A percentile compares a stretch with the other conserved stretches of the same genome.
These are phyloP conservation scores for Spheniscus mendiculus DNA, from an alignment of 2,113 vertebrate species.

Conservation along the genomic window DNA sequence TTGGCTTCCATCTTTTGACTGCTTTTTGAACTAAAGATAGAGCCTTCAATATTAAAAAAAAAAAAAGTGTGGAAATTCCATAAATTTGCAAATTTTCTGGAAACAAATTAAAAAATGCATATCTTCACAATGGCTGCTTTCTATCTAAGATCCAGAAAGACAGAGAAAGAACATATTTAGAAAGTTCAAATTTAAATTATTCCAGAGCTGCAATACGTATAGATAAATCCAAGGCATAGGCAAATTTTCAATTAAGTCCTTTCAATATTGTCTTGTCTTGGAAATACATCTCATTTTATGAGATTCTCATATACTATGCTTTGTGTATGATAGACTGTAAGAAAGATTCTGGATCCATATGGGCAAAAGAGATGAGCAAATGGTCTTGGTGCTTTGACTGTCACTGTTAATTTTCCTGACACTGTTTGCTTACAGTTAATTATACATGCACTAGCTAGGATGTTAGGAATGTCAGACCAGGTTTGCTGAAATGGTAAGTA, in stretches of 20 bases:
- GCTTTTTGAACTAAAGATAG: background rate
- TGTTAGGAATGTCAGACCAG: background rate
- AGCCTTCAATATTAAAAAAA: background rate
- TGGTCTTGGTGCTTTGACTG: background rate
- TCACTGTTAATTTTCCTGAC: conserved; percentile 36
- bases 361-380: background rate
- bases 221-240: background rate
- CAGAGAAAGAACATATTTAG: background rate
- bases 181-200: background rate
- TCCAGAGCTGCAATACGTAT: background rate
- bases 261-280: background rate
- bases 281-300: background rate
- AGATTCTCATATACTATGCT: background rate
- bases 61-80: background rate
- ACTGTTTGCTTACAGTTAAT: conserved; percentile 1
- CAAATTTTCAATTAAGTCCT: background rate
- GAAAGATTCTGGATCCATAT: background rate
- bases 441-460: background rate
- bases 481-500: conserved; percentile 17
- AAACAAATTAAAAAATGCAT: background rate
- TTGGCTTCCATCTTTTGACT: background rate
- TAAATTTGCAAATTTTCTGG: background rate
- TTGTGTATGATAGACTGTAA: background rate
- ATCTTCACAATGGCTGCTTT: background rate
- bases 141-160: background rate